These are phyloP conservation scores for Cephus pulcher DNA, from an alignment of 2,888 invertebrate species.

Conservation along the genomic window DNA sequence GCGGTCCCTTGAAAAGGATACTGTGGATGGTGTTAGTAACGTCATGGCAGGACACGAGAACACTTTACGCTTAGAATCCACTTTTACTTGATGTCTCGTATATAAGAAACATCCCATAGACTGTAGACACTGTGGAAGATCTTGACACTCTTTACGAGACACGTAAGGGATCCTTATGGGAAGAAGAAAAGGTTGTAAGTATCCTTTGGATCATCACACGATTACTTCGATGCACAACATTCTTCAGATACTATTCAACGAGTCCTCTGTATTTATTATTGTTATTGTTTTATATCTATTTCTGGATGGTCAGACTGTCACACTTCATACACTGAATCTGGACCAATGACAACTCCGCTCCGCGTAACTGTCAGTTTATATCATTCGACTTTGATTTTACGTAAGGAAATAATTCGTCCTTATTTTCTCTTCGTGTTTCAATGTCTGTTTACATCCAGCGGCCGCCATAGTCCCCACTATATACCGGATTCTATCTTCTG, in stretches of 20 bases:
- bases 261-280: not conserved
- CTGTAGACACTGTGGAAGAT: not conserved
- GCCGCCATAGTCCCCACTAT: slow-evolving; percentile 42
- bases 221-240: not conserved
- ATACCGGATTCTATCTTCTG: not conserved
- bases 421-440: not conserved
- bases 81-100: not conserved
- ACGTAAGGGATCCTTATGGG: not conserved
- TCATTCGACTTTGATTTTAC: not conserved
- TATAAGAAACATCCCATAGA: not conserved
- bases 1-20: not conserved
- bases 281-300: not conserved
- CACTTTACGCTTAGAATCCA: not conserved
- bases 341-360: not conserved
- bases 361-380: not conserved
- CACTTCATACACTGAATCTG: not conserved
- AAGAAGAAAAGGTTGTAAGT: not conserved
- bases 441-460: slow-evolving; percentile 45
- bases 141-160: not conserved
- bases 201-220: not conserved
- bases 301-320: not conserved
- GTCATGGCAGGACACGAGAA: not conserved
- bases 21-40: not conserved
- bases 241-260: not conserved
- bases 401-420: not conserved